Evolutionary conservation across 2,113 vertebrate species (phyloP), one percentile per base, ranked within the genome.

Genomic region (Dendropsophus ebraccatus): DNA sequence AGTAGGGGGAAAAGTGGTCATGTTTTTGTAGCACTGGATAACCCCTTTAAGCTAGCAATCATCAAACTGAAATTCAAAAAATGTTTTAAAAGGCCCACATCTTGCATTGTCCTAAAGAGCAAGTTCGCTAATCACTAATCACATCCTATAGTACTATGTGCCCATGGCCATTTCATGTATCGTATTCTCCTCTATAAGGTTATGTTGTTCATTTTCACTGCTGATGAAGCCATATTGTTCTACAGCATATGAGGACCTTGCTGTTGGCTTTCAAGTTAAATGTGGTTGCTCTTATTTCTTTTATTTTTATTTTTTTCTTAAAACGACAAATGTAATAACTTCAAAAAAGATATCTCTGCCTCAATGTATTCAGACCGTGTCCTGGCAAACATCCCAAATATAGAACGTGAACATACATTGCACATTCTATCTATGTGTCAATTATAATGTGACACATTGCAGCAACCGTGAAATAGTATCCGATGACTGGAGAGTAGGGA

Each of bases 401-500:
- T 79, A 60, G 32, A 79, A 60, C 10, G 23, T n/a, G 14, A 74
- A 14, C 23, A 3, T 19, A 7, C n/a, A n/a, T 41, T 60, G 30
- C 30, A 14, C 50, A 35, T 65, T 37, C 11, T 35, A 17, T 56
- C n/a, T 23, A 25, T 50, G n/a, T 54, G 28, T 79, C 60, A 52
- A 10, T 50, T 70, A 52, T n/a, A 19, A 56, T 86, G 65, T 80
- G 49, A 72, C 49, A 56, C 84, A 73, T 21, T 73, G 65, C 41
- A 80, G 28, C 41, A 47, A 28, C 49, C 50, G 17, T 72, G 60
- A 72, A 56, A 86, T 72, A 50, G 16, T 70, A 37, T 69, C 62
- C 67, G 58, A 25, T 86, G 77, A 81, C n/a, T 78, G 23, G 28
- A 28, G 65, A 86, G 67, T 35, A 60, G 32, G 54, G 56, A 50